Percentiles rank a stretch among this genome's conserved stretches.
These are phyloP conservation scores for Crematogaster levior DNA, from an alignment of 2,888 invertebrate genomes.

Conservation along the genomic window DNA sequence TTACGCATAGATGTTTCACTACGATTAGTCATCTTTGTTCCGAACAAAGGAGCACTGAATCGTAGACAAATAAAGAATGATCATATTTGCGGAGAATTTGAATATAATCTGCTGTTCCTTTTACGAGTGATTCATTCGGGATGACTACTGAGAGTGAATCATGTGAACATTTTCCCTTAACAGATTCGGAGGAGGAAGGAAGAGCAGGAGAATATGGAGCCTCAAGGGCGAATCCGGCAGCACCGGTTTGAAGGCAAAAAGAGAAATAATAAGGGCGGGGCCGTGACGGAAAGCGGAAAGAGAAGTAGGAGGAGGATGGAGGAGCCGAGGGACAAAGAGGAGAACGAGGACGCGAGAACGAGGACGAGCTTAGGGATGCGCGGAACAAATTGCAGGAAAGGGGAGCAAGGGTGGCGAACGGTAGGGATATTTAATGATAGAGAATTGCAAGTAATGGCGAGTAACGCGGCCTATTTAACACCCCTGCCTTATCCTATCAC, in stretches of 20 bases:
- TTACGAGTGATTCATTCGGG: constrained; percentile 18
- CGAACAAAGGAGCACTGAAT: background rate
- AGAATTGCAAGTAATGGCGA: constrained; percentile 79
- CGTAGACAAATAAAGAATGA: background rate
- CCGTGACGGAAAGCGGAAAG: constrained; percentile 49
- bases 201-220: constrained; percentile 72
- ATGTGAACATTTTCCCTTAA: constrained; percentile 51
- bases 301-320: constrained; percentile 28
- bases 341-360: constrained; percentile 38
- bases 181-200: constrained; percentile 54
- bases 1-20: background rate
- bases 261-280: constrained; percentile 68
- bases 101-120: background rate
- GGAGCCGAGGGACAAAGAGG: background rate
- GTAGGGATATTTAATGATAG: constrained; percentile 75
- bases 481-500: constrained; percentile 74
- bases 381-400: constrained; percentile 71
- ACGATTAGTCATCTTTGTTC: background rate
- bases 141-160: constrained; percentile 8
- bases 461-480: constrained; percentile 77
- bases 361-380: constrained; percentile 51
- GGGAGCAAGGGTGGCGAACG: constrained; percentile 59
- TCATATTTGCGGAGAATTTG: constrained; percentile 1
- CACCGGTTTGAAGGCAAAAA: constrained; percentile 62
- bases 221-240: constrained; percentile 76